Conservation (phyloP, 1,140 invertebrate species). For the Brachionus angularis region DNA sequence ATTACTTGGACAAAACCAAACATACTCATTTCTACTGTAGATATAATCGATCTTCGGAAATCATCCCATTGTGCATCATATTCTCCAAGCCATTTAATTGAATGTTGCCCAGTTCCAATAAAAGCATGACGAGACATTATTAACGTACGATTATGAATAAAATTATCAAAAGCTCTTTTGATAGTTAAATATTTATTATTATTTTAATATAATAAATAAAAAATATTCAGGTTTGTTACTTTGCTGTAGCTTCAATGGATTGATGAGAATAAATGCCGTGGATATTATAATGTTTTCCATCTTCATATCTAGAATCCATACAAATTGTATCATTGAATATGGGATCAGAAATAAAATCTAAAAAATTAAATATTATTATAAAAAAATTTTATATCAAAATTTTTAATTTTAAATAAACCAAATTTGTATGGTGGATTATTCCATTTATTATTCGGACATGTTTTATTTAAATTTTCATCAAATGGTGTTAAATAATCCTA, state of each 20-base stretch:
- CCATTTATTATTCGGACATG: conserved; percentile 42
- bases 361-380: neutral
- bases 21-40: conserved; percentile 38
- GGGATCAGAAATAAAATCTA: conserved; percentile 9
- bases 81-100: conserved; percentile 34
- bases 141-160: conserved; percentile 11
- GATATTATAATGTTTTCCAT: conserved; percentile 37
- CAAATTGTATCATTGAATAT: conserved; percentile 39
- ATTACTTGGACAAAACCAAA: conserved; percentile 32
- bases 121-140: conserved; percentile 42
- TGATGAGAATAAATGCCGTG: conserved; percentile 23
- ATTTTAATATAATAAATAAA: neutral
- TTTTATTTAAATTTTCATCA: conserved; percentile 37
- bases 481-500: conserved; percentile 37
- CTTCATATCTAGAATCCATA: conserved; percentile 37
- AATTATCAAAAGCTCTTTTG: conserved; percentile 7
- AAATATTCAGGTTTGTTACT: too few species aligned
- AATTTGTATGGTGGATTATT: conserved; percentile 32
- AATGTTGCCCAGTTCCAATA: conserved; percentile 34
- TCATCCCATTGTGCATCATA: conserved; percentile 23
- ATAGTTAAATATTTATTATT: neutral
- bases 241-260: conserved; percentile 24
- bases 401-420: conserved; percentile 19
- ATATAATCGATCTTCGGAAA: conserved; percentile 21
- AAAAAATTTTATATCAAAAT: neutral